Percentiles rank a stretch among this genome's conserved stretches.
phyloP scores from a whole-genome alignment of 2,113 vertebrate species.

The Rhynchopsitta pachyrhyncha region DNA sequence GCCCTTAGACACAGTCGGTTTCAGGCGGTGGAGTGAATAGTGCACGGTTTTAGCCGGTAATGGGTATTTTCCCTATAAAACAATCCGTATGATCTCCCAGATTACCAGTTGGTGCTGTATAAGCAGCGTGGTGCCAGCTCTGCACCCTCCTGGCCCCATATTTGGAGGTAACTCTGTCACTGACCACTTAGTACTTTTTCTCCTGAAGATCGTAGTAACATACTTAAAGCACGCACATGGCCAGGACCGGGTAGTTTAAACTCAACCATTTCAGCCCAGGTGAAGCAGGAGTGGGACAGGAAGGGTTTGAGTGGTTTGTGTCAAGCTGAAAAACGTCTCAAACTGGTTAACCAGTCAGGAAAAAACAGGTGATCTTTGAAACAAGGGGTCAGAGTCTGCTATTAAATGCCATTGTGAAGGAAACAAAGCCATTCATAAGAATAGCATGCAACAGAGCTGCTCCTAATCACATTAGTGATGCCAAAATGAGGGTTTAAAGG shows the following conservation, averaged over 20 bases:
- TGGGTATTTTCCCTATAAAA: not conserved
- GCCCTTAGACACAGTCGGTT: no score
- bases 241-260: not conserved
- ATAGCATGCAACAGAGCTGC: not conserved
- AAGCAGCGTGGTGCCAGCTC: rapidly evolving
- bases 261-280: not conserved
- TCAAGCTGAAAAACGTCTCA: not conserved
- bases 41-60: not conserved
- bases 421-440: not conserved
- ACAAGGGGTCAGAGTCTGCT: not conserved
- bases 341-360: not conserved
- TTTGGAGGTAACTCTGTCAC: rapidly evolving
- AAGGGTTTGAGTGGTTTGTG: rapidly evolving
- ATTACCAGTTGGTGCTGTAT: not conserved
- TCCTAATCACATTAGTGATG: not conserved
- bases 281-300: not conserved
- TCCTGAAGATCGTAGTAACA: no score
- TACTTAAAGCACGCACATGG: not conserved
- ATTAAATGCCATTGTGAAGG: not conserved
- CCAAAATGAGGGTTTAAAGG: not conserved
- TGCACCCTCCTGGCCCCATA: rapidly evolving
- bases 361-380: not conserved
- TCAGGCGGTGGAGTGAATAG: not conserved
- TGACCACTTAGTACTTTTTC: not conserved
- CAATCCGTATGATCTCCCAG: no score